A percentile compares a stretch with the other conserved stretches of the same genome.
phyloP scores from a whole-genome alignment of 1,140 invertebrate genomes.

The Eriocheir sinensis region DNA sequence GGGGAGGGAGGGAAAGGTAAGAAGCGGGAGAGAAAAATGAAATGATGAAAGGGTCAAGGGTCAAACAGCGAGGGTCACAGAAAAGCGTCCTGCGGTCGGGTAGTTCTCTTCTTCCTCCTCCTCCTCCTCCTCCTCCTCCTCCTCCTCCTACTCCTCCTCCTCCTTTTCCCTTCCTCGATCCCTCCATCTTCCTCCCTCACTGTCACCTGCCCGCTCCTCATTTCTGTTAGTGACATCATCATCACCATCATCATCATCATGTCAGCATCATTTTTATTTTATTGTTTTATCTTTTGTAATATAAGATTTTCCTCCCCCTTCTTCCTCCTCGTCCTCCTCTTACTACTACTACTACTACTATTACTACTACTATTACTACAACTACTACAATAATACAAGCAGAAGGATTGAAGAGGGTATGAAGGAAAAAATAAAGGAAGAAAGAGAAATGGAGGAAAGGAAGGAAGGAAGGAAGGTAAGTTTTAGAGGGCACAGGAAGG shows the following conservation, averaged over 20 bases:
- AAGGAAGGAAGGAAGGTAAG: background rate
- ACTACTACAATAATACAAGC: background rate
- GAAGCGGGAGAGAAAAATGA: background rate
- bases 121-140: background rate
- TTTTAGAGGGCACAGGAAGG: background rate
- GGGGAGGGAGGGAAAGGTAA: too few relatives aligned
- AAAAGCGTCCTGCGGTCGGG: background rate
- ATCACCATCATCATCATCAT: too few relatives aligned
- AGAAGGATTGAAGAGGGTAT: background rate
- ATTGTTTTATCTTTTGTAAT: too few relatives aligned
- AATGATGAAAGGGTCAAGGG: background rate
- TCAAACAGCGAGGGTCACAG: background rate
- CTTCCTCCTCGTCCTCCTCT: background rate
- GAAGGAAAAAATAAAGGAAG: background rate
- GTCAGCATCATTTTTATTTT: too few relatives aligned
- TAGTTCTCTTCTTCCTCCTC: background rate
- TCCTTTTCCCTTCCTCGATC: background rate
- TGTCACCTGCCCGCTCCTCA: background rate
- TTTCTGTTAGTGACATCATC: too few relatives aligned
- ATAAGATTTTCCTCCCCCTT: background rate
- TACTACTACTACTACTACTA: background rate
- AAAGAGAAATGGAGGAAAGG: background rate
- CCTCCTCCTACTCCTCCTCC: background rate
- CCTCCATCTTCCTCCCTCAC: background rate
- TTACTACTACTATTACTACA: conserved; percentile 7